Evolutionary conservation across 1,140 invertebrate species (phyloP).

Genomic region (Drosophila grimshawi): DNA sequence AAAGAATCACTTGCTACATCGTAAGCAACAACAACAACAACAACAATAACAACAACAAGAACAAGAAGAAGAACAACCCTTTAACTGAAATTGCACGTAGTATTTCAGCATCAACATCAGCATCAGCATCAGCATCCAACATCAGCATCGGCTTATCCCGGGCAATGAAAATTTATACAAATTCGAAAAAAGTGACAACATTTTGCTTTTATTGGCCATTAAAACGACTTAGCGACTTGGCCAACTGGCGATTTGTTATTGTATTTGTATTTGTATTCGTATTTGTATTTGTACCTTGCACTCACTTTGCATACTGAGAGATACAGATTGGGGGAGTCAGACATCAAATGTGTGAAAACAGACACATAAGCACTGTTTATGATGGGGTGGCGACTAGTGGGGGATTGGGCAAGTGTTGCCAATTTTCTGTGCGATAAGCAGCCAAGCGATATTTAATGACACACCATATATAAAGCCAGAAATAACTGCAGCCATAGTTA

Average conservation of each 20-base stretch:
- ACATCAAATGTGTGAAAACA: neutral
- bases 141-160: slow-evolving; percentile 76
- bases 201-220: slow-evolving; percentile 85
- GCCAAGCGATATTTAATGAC: slow-evolving; percentile 9
- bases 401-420: slow-evolving; percentile 10
- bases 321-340: neutral
- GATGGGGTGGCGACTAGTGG: neutral
- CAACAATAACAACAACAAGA: slow-evolving; percentile 8
- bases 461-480: neutral
- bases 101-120: slow-evolving; percentile 79
- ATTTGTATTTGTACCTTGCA: slow-evolving; percentile 64
- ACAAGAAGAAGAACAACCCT: slow-evolving; percentile 53
- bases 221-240: slow-evolving; percentile 84
- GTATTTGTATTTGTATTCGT: slow-evolving; percentile 46
- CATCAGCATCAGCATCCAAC: slow-evolving; percentile 35
- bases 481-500: neutral
- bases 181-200: slow-evolving; percentile 84
- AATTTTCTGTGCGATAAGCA: slow-evolving; percentile 36
- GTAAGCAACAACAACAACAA: slow-evolving; percentile 71
- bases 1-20: slow-evolving; percentile 77
- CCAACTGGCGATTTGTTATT: slow-evolving; percentile 34
- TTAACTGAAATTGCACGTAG: slow-evolving; percentile 75
- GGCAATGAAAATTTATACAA: slow-evolving; percentile 84
- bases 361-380: slow-evolving; percentile 40
- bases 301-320: slow-evolving; percentile 49